Percentiles rank a stretch among this genome's conserved stretches.
Evolutionary conservation across 2,113 vertebrate genomes (phyloP).

Genomic region (Eptatretus burgeri): DNA sequence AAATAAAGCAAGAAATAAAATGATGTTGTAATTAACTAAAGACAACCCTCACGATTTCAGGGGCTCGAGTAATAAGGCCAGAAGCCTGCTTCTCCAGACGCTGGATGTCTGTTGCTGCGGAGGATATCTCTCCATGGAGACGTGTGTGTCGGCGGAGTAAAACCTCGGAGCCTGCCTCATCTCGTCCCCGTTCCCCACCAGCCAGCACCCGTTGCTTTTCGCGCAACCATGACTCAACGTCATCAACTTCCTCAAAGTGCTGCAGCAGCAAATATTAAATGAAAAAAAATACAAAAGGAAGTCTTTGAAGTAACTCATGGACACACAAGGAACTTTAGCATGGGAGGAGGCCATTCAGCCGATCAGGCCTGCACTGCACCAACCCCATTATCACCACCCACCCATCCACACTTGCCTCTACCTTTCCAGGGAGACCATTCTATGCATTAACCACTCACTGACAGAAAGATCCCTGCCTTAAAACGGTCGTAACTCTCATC

Average conservation of each 20-base stretch:
- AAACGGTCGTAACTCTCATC: too few relatives aligned
- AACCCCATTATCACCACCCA: too few relatives aligned
- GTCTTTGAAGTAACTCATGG: neutral
- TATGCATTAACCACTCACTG: too few relatives aligned
- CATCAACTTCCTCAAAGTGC: constrained; percentile 35
- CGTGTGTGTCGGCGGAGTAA: constrained; percentile 30
- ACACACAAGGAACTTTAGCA: neutral
- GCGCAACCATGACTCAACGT: constrained; percentile 31
- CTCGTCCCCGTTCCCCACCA: constrained; percentile 25
- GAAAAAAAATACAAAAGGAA: neutral
- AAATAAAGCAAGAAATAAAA: too few relatives aligned
- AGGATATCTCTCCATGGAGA: constrained; percentile 24
- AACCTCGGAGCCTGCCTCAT: constrained; percentile 20
- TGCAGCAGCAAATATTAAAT: constrained; percentile 11
- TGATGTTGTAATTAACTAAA: too few relatives aligned
- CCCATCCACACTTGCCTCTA: too few relatives aligned
- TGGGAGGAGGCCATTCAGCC: too few relatives aligned
- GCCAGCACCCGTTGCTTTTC: constrained; percentile 25
- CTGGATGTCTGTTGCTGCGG: constrained; percentile 25
- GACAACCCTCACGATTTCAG: too few relatives aligned
- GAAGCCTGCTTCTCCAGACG: constrained; percentile 27
- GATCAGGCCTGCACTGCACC: too few relatives aligned
- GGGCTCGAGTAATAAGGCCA: constrained; percentile 13
- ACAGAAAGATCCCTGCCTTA: too few relatives aligned
- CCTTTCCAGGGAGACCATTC: too few relatives aligned